phyloP scores from a whole-genome alignment of 2,888 invertebrate species.

The Frankliniella intonsa region DNA sequence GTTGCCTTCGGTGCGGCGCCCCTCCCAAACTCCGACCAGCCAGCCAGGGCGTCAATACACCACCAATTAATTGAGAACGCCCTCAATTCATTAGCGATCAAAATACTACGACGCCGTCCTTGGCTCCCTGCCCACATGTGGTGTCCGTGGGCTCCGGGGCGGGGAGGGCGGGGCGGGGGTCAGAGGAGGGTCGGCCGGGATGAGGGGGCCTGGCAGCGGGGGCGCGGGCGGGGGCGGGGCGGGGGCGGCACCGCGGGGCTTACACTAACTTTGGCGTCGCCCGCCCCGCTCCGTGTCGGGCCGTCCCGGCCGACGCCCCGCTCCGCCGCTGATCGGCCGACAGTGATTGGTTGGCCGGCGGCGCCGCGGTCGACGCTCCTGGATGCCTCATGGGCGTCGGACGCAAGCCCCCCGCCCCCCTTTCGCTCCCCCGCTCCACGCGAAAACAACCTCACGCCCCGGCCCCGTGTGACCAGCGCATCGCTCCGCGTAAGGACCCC shows the following conservation, averaged over 20 bases:
- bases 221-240: not conserved
- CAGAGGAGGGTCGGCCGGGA: not conserved
- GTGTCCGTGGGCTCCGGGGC: not conserved
- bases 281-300: not conserved
- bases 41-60: not conserved
- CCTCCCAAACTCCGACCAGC: too few relatives aligned
- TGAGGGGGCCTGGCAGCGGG: not conserved
- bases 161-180: not conserved
- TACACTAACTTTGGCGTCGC: not conserved
- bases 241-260: not conserved
- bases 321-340: not conserved
- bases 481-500: too few relatives aligned
- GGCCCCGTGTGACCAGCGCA: too few relatives aligned
- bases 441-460: too few relatives aligned
- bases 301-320: not conserved
- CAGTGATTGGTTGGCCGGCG: not conserved
- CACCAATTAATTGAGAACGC: slow-evolving; percentile 1
- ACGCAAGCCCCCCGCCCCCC: not conserved
- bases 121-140: slow-evolving; percentile 1
- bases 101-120: not conserved
- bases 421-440: too few relatives aligned
- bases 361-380: not conserved
- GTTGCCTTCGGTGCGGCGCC: too few relatives aligned
- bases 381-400: not conserved
- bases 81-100: slow-evolving; percentile 26